A percentile compares a stretch with the other conserved stretches of the same genome.
Evolutionary conservation across 2,888 invertebrate genomes (phyloP).

Genomic region (Slavum lentiscoides): DNA sequence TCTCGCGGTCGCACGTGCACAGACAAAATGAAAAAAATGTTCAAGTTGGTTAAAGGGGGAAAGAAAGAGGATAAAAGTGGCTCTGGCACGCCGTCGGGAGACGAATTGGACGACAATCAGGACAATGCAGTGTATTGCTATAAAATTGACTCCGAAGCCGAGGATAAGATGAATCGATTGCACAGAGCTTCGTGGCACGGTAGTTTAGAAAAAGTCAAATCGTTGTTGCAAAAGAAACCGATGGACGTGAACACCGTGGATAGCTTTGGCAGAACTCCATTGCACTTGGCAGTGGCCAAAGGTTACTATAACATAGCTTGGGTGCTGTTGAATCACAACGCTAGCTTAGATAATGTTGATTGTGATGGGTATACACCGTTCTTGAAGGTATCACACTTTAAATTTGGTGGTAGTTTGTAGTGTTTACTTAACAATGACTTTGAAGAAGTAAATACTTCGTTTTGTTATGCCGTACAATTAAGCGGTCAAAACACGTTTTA

Average conservation of each 20-base stretch:
- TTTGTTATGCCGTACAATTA: not conserved
- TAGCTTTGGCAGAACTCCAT: constrained; percentile 57
- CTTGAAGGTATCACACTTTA: constrained; percentile 57
- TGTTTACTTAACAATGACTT: constrained; percentile 29
- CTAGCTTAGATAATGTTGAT: constrained; percentile 57
- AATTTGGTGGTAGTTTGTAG: constrained; percentile 41
- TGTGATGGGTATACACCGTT: constrained; percentile 59
- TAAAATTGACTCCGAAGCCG: constrained; percentile 57
- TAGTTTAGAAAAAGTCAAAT: constrained; percentile 57
- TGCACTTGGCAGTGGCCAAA: constrained; percentile 59
- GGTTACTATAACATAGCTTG: constrained; percentile 58
- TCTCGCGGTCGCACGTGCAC: not conserved
- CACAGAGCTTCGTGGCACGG: constrained; percentile 58
- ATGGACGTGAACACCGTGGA: constrained; percentile 58
- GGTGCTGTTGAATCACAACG: constrained; percentile 58
- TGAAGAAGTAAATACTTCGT: constrained; percentile 1
- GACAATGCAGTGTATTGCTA: constrained; percentile 28
- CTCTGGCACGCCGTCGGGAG: constrained; percentile 56
- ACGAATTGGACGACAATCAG: constrained; percentile 53
- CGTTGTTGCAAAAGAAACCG: constrained; percentile 57
- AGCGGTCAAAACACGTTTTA: not conserved
- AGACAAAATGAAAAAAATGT: constrained; percentile 58
- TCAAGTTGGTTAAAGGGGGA: constrained; percentile 59
- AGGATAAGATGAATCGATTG: constrained; percentile 57
- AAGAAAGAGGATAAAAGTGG: constrained; percentile 57